phyloP scores from a whole-genome alignment of 2,113 vertebrate genomes.

The Bubo bubo region DNA sequence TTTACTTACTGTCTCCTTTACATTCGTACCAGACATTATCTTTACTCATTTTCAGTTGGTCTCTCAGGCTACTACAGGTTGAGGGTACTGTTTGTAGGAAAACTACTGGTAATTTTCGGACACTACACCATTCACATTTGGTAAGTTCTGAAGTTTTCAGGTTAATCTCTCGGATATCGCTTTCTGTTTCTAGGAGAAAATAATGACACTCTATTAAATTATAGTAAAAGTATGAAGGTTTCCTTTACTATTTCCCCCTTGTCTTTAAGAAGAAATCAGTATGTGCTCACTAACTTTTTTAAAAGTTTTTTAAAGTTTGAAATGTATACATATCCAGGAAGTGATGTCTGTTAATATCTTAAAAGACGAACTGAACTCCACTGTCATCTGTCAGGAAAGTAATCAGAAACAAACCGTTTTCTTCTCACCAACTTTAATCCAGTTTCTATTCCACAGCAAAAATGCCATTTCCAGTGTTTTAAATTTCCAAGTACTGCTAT shows the following conservation, averaged over 20 bases:
- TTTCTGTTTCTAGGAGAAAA: conserved; percentile 68
- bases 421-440: background rate
- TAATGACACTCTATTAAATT: background rate
- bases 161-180: conserved; percentile 76
- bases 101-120: conserved; percentile 89
- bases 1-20: conserved; percentile 81
- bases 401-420: background rate
- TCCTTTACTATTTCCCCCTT: background rate
- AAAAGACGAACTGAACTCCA: background rate
- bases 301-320: background rate
- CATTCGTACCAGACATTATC: conserved; percentile 88
- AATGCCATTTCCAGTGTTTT: background rate
- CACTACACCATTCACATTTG: conserved; percentile 94
- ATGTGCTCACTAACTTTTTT: background rate
- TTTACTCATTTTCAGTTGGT: conserved; percentile 85
- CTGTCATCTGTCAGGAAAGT: background rate
- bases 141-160: conserved; percentile 88
- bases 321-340: background rate
- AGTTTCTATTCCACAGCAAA: background rate
- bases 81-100: conserved; percentile 87
- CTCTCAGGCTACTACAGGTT: conserved; percentile 84
- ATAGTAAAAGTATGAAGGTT: background rate
- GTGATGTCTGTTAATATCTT: background rate
- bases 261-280: background rate
- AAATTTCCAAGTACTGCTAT: background rate